Base-by-base conservation (phyloP, 1,140 invertebrate species). In the Panonychus citri region DNA sequence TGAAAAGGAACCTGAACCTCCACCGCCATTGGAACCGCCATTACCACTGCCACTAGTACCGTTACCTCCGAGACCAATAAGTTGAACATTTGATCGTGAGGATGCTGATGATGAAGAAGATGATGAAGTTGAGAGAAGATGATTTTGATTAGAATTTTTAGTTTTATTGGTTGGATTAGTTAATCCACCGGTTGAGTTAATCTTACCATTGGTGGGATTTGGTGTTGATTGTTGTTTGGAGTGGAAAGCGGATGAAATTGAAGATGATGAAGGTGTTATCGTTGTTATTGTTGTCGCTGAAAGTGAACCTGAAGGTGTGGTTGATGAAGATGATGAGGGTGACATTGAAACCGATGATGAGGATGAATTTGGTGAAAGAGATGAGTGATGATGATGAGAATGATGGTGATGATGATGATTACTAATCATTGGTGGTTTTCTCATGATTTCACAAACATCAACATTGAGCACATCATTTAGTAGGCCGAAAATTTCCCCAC, bases 401-500 rank as follows among this genome's bases (percentile, higher is more conserved):
- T 21, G 43, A 46, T 46, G n/a, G n/a, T 46, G 43, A 46, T 21
- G n/a, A 46, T 19, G 43, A 46, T 46, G 43, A 10, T 46, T 8
- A 19, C 8, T 17, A n/a, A 15, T 27, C 7, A 7, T 51, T 25
- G 37, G 37, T 46, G 30, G 30, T 30, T 62, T 62, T 13, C 25
- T 56, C 48, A 65, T 43, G 2, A 63, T 37, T 17, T 59, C 61
- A 26, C 15, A 40, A 3, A 62, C 58, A 21, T 64, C 61, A 28
- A 64, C 54, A 13, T 55, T 59, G 50, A 65, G 53, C 1, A 58
- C 53, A 13, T 62, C 64, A 27, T 27, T 25, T 21, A 65, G 59
- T 13, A 65, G 57, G 0, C 27, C 19, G 42, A 37, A 64, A 24
- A 55, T 60, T n/a, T 65, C 64, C 15, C 12, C n/a, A 3, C 64